A percentile compares a stretch with the other conserved stretches of the same genome.
phyloP scores from a whole-genome alignment of 2,113 vertebrate species.

The Chinchilla lanigera region DNA sequence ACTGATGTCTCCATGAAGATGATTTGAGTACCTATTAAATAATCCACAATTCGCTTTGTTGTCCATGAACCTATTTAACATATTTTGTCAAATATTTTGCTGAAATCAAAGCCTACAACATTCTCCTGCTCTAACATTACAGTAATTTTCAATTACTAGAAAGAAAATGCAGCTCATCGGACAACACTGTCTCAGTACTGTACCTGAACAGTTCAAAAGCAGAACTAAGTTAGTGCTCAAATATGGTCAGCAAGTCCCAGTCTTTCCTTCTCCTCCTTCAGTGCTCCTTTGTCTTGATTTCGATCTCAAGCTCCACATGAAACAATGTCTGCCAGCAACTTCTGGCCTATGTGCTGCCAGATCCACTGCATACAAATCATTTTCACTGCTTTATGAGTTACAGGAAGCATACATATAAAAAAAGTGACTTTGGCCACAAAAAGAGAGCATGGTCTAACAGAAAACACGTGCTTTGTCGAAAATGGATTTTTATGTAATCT shows the following conservation, averaged over 20 bases:
- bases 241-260: not conserved
- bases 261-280: not conserved
- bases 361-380: not conserved
- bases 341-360: not conserved
- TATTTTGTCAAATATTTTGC: not conserved
- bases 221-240: not conserved
- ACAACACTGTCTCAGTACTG: not conserved
- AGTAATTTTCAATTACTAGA: not conserved
- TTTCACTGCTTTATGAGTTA: not conserved
- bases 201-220: not conserved
- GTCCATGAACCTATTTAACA: not conserved
- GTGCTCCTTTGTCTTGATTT: not conserved
- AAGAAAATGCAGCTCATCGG: not conserved
- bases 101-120: not conserved
- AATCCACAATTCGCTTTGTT: not conserved
- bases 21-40: not conserved
- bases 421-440: not conserved
- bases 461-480: not conserved
- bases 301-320: not conserved
- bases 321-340: not conserved
- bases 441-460: not conserved
- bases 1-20: not conserved
- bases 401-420: not conserved
- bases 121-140: not conserved
- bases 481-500: constrained; percentile 30